These are phyloP conservation scores for Trisateles emortualis DNA, from an alignment of 2,888 invertebrate genomes.

Conservation along the genomic window DNA sequence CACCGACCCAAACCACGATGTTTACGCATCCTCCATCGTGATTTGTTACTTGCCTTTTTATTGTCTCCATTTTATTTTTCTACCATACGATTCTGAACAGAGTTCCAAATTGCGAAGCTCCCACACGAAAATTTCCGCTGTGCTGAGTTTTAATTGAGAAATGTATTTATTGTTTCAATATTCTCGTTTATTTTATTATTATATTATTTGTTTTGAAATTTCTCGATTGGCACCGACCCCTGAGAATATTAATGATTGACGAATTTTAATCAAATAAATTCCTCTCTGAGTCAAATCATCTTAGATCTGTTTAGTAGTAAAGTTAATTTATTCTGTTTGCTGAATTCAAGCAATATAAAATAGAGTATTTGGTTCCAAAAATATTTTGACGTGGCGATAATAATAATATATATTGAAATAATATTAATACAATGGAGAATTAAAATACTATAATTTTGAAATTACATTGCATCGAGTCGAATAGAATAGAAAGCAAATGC, in stretches of 20 bases:
- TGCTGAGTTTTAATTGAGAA: slow-evolving; percentile 61
- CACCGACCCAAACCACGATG: slow-evolving; percentile 46
- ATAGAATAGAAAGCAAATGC: no score
- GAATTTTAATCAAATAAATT: slow-evolving; percentile 11
- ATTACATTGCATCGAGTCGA: no score
- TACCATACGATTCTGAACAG: slow-evolving; percentile 28
- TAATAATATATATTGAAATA: no score
- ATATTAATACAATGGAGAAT: no score
- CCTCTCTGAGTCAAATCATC: slow-evolving; percentile 5
- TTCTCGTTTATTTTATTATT: slow-evolving; percentile 22
- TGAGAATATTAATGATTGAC: slow-evolving; percentile 2
- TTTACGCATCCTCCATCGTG: slow-evolving; percentile 64
- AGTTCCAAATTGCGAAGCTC: slow-evolving; percentile 50
- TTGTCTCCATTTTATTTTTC: slow-evolving; percentile 56
- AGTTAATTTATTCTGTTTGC: slow-evolving; percentile 4
- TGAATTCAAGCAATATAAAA: neutral
- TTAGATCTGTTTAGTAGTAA: neutral
- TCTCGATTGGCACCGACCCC: neutral
- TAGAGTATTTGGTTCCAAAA: neutral
- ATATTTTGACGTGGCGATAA: neutral
- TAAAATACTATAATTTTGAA: no score
- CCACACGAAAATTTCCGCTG: slow-evolving; percentile 41
- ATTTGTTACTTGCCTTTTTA: slow-evolving; percentile 66
- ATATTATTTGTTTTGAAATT: slow-evolving; percentile 5
- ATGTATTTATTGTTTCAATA: slow-evolving; percentile 62